Evolutionary conservation across 1,140 invertebrate genomes (phyloP), one percentile per base, ranked within the genome.

Genomic region (Lucilia cuprina): DNA sequence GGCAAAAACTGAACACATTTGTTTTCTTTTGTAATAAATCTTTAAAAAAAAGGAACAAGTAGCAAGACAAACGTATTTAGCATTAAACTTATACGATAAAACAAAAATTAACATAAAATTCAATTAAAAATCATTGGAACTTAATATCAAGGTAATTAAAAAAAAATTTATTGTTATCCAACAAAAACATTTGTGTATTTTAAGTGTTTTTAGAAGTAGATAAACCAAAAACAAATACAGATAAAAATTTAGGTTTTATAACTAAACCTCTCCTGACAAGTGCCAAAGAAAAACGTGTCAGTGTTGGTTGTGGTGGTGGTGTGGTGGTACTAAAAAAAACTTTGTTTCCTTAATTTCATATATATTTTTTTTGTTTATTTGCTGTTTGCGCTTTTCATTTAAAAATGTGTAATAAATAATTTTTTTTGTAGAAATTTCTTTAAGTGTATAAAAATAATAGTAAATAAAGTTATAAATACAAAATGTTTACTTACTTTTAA

Each of bases 401-500:
- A 60, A 17, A 60, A 30, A n/a, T n/a, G 55, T 60, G 55, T 47
- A 41, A 41, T 41, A 47, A 78, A 78, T 78, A 25, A 19, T 74
- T 47, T 30, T 41, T 30, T 30, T 41, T 30, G 75, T 17, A n/a
- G 5, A 35, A 25, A 30, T 25, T 25, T 77, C 35, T 77, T 77
- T 77, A 35, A 17, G 25, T 80, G n/a, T n/a, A 80, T 4, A 49
- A 80, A 5, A 41, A 19, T 49, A 13, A 25, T 50, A 0, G 7
- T 21, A 19, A 82, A n/a, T 17, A 17, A n/a, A 49, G 41, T 49
- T 49, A 30, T 41, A 70, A 21, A 34, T 1, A 19, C 34, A 47
- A 35, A 30, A 1, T 74, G 25, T 41, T 65, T 85, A 90, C 89
- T 90, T 86, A 91, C 89, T 83, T 91, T 91, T 91, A 25, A 91